Base-by-base conservation (phyloP, 2,888 invertebrate genomes). In the Dynastes tityus region DNA sequence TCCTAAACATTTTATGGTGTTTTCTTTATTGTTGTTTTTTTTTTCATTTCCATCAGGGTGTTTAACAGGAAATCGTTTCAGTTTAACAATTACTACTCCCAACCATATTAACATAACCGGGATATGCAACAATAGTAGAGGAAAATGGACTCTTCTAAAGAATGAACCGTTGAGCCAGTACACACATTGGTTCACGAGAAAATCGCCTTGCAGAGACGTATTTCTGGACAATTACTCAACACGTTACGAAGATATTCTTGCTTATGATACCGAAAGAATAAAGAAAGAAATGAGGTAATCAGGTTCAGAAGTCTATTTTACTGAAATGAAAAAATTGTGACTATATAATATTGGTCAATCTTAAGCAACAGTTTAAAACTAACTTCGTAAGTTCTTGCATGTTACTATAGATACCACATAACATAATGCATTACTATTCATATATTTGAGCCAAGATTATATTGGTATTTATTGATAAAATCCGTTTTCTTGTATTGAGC, bases 171-270 rank as follows among this genome's bases (percentile, higher is more conserved):
- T 68, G 2, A 5, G 16, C 5, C n/a, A 49, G 16, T 68, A 68
- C 9, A 27, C 0, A 3, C 1, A 22, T 13, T 68, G 49, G 27
- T 68, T 68, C 22, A 11, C 13, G 3, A 16, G 16, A 4, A n/a
- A 68, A 8, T 11, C 49, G 11, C 22, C 67, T 11, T 68, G 67
- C 9, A 27, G 27, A 2, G 67, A 68, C 8, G 11, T 79, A 58
- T 29, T 49, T 37, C 32, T 79, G 16, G 53, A n/a, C 13, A 55
- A 73, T 29, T 79, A 65, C 29, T 77, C 79, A 29, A 58, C 79
- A 2, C 68, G 73, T 49, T 79, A 79, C 32, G 32, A 79, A 61
- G 77, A 77, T 8, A 53, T 79, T 61, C 9, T 79, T 1, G 11
- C 22, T 9, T 74, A 61, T 68, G 73, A 76, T 13, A 13, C 49